These are phyloP conservation scores for Brachynemurus nebulosus DNA, from an alignment of 2,888 invertebrate species.

Conservation along the genomic window DNA sequence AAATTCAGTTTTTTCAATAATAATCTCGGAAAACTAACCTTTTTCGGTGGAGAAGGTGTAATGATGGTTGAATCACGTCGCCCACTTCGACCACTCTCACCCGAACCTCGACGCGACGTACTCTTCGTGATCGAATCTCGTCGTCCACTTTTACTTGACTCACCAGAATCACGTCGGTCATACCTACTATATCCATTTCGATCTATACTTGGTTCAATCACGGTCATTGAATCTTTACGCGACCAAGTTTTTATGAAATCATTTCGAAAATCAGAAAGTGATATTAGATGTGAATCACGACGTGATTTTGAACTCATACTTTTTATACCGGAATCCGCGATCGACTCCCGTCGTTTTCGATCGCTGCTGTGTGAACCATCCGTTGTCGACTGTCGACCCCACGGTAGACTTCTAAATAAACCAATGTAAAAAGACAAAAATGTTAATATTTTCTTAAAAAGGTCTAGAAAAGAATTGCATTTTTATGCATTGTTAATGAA, in stretches of 20 bases:
- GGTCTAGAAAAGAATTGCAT: neutral
- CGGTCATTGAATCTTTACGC: conserved; percentile 42
- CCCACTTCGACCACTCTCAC: conserved; percentile 53
- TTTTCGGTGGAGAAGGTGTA: conserved; percentile 39
- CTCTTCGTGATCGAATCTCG: conserved; percentile 42
- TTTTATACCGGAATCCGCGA: conserved; percentile 73
- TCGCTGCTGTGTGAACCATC: conserved; percentile 30
- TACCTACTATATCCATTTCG: conserved; percentile 21
- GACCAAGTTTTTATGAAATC: conserved; percentile 62
- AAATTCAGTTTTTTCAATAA: too few species aligned
- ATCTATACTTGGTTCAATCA: conserved; percentile 30
- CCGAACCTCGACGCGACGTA: conserved; percentile 45
- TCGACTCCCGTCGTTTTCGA: conserved; percentile 72
- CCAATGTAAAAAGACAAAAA: too few species aligned
- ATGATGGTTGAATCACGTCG: conserved; percentile 53
- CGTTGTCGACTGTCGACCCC: conserved; percentile 53
- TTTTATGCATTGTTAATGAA: too few species aligned
- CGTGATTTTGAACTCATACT: conserved; percentile 49
- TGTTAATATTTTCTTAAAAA: neutral
- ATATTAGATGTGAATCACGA: conserved; percentile 52
- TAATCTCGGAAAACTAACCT: conserved; percentile 32
- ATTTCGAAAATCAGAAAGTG: conserved; percentile 49
- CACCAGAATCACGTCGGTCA: conserved; percentile 47
- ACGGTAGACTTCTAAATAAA: conserved; percentile 49
- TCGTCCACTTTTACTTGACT: conserved; percentile 44